These are phyloP conservation scores for Diglossa cyanea DNA, from an alignment of 2,797 vertebrate species.

Conservation along the genomic window DNA sequence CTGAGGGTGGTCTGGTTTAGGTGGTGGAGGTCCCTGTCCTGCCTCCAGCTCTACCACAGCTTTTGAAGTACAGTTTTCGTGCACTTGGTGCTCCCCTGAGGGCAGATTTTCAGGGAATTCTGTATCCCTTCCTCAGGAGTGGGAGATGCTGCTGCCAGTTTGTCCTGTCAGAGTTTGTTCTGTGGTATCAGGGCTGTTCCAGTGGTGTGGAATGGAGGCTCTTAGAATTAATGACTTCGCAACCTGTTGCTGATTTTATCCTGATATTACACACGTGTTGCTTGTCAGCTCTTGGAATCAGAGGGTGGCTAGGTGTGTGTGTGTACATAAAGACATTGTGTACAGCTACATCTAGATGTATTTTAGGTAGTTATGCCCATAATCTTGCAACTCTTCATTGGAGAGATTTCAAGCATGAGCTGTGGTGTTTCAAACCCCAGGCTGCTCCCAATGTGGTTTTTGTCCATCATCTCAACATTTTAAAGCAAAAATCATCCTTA, in stretches of 20 bases:
- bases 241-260: background rate
- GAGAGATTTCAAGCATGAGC: background rate
- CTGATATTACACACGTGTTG: background rate
- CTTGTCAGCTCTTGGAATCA: background rate
- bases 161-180: rapidly evolving
- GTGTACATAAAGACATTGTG: background rate
- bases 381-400: background rate
- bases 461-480: background rate
- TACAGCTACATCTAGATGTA: background rate
- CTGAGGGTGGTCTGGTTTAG: rapidly evolving
- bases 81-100: background rate
- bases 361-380: background rate
- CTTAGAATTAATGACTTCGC: background rate
- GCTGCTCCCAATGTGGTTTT: background rate
- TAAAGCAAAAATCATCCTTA: background rate
- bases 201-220: background rate
- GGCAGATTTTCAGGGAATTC: background rate
- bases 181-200: background rate
- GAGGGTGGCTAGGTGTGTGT: background rate
- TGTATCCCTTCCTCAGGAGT: background rate
- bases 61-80: background rate
- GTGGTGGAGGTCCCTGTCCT: background rate
- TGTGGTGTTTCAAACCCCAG: background rate
- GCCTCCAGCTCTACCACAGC: background rate
- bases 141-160: background rate